Percentiles rank a stretch among this genome's conserved stretches.
phyloP scores from a whole-genome alignment of 2,113 vertebrate species.

The Dromaius novaehollandiae region DNA sequence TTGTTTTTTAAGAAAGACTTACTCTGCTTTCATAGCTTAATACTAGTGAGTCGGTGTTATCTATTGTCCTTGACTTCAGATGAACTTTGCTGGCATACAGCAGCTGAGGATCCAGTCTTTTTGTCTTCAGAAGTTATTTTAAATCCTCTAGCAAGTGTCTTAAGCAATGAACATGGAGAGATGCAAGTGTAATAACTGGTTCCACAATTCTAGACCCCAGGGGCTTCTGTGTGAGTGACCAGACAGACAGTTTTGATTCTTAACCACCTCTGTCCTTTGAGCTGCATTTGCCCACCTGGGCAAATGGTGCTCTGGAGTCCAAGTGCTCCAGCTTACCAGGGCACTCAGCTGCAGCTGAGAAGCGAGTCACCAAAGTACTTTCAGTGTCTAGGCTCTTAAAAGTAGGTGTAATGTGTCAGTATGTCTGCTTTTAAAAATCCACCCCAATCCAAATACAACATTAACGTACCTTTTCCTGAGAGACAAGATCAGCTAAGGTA shows the following conservation, averaged over 20 bases:
- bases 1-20: background rate
- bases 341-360: background rate
- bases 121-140: background rate
- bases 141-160: background rate
- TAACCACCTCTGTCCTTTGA: background rate
- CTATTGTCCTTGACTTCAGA: background rate
- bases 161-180: background rate
- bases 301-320: background rate
- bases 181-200: background rate
- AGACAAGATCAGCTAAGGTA: background rate
- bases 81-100: background rate
- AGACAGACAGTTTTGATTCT: background rate
- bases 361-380: background rate
- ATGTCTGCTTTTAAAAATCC: background rate
- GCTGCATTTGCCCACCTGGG: background rate
- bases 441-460: background rate
- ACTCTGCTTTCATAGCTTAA: background rate
- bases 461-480: background rate
- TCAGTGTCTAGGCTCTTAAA: background rate
- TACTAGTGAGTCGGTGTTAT: background rate
- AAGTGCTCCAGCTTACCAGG: background rate
- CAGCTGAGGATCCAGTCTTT: background rate
- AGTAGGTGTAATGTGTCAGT: background rate
- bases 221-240: background rate
- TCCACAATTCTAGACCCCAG: background rate